Conservation (phyloP, 35 echinoderm and acorn worm genomes). For the Amphiura filiformis region DNA sequence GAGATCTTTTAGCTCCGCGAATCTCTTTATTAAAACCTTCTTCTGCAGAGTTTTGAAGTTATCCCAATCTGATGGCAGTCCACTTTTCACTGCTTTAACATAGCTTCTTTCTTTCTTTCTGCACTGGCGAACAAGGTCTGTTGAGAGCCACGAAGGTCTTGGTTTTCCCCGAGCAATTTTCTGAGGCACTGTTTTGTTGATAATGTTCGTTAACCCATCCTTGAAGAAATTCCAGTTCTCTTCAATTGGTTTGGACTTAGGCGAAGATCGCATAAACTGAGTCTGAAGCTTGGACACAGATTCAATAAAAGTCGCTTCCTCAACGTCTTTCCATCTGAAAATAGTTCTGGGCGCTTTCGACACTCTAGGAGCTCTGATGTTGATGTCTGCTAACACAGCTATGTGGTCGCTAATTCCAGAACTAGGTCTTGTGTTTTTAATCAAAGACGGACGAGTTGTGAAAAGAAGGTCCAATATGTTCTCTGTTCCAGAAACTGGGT, state of each 20-base stretch:
- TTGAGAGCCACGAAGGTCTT: conserved; percentile 26
- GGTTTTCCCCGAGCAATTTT: not conserved
- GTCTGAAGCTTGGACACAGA: not conserved
- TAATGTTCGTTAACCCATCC: not conserved
- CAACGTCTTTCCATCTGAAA: conserved; percentile 1
- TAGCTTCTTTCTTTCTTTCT: conserved; percentile 44
- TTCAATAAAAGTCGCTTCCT: not conserved
- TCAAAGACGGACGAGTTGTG: not conserved
- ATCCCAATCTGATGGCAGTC: not conserved
- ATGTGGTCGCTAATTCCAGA: conserved; percentile 4
- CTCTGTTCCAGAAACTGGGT: not conserved
- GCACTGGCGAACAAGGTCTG: not conserved
- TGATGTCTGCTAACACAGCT: not conserved
- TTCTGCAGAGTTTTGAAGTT: conserved; percentile 6
- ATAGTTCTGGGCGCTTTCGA: conserved; percentile 5
- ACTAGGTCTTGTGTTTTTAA: not conserved
- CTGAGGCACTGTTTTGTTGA: not conserved
- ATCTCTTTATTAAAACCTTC: not conserved
- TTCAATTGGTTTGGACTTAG: not conserved
- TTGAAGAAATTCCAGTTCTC: not conserved
- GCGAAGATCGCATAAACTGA: not conserved
- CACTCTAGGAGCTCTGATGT: not conserved
- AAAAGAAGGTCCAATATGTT: conserved; percentile 11
- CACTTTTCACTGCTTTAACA: conserved; percentile 32
- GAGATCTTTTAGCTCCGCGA: not conserved